Base-by-base conservation (phyloP, 92 coral and sea anemone genomes). In the Porites divaricata region DNA sequence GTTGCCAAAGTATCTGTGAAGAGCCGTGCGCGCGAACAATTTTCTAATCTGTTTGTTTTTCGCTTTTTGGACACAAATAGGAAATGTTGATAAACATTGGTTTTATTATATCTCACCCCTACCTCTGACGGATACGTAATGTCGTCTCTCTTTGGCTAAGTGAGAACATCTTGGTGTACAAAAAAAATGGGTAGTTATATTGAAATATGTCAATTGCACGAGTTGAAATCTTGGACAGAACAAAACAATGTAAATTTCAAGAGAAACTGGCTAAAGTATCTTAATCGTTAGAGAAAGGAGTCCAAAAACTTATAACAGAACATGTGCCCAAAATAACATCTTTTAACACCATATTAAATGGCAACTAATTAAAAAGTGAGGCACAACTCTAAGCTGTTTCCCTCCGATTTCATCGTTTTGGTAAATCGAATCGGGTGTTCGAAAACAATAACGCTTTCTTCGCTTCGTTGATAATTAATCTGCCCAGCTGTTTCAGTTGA, bases 401-500 rank as follows among this genome's bases (percentile, higher is more conserved):
- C 16, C 17, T 54, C 59, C 19, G 65, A 21, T 61, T 61, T 61
- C 9, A 13, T 21, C 15, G 80, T 76, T 54, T 56, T 20, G 79
- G 50, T 50, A 9, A 35, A 53, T 8, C 16, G 67, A 41, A 11
- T 13, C 5, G 65, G 21, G 23, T 17, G 65, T 75, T 57, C 8
- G 57, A 56, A 28, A 48, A n/a, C 50, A 20, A 69, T 28, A 71
- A 41, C 61, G 49, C 68, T 58, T 70, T 59, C 71, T 9, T 11
- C 11, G 63, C 16, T 35, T 72, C 65, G 53, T 51, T 52, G 73
- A 17, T 59, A 70, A 71, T 70, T 58, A 81, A 58, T 45, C 11
- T 3, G 7, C 19, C 67, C 86, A 82, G 86, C 86, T 82, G 86
- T 41, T 23, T 17, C 6, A 70, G 53, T 68, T 53, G 28, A 80